These are phyloP conservation scores for Glaucomys volans DNA, from an alignment of 2,113 vertebrate species.

Conservation along the genomic window DNA sequence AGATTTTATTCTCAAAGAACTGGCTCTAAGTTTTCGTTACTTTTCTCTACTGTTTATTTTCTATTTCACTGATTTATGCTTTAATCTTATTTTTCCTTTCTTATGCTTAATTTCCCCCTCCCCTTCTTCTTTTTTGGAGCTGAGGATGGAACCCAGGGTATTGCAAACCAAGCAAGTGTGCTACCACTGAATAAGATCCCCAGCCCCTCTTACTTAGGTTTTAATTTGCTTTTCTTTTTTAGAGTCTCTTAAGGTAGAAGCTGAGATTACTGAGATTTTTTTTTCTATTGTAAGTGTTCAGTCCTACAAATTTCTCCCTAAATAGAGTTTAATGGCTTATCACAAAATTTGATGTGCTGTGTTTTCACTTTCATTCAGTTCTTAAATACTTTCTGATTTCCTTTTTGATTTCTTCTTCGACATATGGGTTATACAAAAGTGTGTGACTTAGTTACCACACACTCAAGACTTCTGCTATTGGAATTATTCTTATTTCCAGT, in stretches of 20 bases:
- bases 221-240: not conserved
- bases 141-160: no score
- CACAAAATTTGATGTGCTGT: not conserved
- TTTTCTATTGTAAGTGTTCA: not conserved
- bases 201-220: not conserved
- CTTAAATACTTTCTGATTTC: not conserved
- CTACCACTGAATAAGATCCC: no score
- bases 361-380: not conserved
- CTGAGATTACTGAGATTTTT: not conserved
- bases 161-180: no score
- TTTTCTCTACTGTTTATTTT: not conserved
- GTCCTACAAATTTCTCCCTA: not conserved
- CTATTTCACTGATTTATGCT: not conserved
- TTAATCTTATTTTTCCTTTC: not conserved
- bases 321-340: not conserved
- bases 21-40: not conserved
- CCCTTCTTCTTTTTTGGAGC: not conserved
- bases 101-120: no score
- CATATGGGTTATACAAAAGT: not conserved
- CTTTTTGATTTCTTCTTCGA: not conserved
- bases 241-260: not conserved
- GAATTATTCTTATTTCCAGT: not conserved
- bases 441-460: not conserved
- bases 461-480: not conserved
- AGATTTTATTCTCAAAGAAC: not conserved